Conservation (phyloP, 2,797 vertebrate species). For the Syngnathus acus region DNA sequence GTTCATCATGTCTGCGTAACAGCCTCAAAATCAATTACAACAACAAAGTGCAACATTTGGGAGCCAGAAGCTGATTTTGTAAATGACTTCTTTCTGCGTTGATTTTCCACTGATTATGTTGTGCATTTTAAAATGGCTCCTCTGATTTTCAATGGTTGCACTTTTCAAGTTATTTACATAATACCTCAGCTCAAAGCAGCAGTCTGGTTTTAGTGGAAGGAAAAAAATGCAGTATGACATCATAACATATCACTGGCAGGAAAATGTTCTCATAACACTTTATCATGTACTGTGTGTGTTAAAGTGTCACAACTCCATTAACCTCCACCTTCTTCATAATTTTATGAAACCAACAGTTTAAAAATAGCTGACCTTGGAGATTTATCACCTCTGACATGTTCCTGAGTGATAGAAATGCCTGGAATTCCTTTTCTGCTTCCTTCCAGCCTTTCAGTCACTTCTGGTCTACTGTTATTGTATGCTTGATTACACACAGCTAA, state of each 20-base stretch:
- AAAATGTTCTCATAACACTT: neutral
- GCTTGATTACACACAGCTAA: slow-evolving; percentile 44
- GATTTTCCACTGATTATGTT: neutral
- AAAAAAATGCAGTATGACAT: slow-evolving; percentile 2
- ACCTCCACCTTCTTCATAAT: neutral
- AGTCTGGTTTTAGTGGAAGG: neutral
- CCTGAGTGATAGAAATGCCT: slow-evolving; percentile 36
- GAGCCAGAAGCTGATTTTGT: neutral
- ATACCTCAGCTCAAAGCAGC: slow-evolving; percentile 5
- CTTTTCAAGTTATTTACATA: slow-evolving; percentile 2
- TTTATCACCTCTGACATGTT: slow-evolving; percentile 15
- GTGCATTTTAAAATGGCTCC: neutral
- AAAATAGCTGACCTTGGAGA: neutral
- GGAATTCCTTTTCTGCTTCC: slow-evolving; percentile 44
- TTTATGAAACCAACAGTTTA: slow-evolving; percentile 2
- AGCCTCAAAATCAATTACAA: neutral
- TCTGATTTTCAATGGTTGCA: neutral
- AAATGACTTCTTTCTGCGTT: neutral
- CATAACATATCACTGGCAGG: neutral
- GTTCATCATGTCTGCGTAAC: neutral
- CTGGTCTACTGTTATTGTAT: slow-evolving; percentile 28
- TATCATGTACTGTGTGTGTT: neutral
- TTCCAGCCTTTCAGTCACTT: slow-evolving; percentile 11
- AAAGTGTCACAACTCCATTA: neutral
- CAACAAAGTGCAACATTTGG: neutral